A percentile compares a stretch with the other conserved stretches of the same genome.
Evolutionary conservation across 1,140 invertebrate species (phyloP).

Genomic region (Heliconius eleuchia): DNA sequence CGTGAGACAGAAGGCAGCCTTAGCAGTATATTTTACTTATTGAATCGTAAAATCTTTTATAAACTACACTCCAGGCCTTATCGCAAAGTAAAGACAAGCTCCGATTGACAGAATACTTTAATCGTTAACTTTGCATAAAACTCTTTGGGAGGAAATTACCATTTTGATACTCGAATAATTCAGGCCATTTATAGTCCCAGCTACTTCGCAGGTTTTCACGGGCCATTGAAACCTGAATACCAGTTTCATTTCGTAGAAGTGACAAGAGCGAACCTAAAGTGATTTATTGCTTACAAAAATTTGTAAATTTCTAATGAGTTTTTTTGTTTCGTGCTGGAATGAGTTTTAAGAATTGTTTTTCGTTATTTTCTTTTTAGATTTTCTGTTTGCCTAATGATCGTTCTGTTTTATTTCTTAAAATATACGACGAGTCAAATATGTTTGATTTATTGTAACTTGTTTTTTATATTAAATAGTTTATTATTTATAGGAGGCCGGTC

Average conservation of each 20-base stretch:
- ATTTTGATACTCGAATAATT: constrained; percentile 22
- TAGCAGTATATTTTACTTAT: no score
- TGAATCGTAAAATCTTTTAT: no score
- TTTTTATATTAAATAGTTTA: no score
- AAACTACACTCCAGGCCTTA: no score
- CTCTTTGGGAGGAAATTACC: constrained; percentile 15
- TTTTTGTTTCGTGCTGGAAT: neutral
- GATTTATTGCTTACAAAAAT: neutral
- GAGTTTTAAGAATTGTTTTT: no score
- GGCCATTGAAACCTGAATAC: constrained; percentile 12
- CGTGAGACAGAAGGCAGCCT: no score
- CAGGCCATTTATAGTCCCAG: constrained; percentile 19
- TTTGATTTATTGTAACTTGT: no score
- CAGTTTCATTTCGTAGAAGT: constrained; percentile 6
- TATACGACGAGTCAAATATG: neutral
- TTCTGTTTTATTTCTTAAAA: neutral
- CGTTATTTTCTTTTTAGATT: neutral
- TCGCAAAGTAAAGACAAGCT: neutral
- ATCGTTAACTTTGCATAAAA: constrained; percentile 7
- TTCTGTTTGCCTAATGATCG: neutral
- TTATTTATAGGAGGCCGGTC: no score
- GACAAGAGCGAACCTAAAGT: constrained; percentile 3
- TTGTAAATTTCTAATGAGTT: neutral
- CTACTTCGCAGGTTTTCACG: constrained; percentile 24
- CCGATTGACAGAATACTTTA: neutral